These are phyloP conservation scores for Procambarus virginalis DNA, from an alignment of 1,140 invertebrate genomes.

Conservation along the genomic window DNA sequence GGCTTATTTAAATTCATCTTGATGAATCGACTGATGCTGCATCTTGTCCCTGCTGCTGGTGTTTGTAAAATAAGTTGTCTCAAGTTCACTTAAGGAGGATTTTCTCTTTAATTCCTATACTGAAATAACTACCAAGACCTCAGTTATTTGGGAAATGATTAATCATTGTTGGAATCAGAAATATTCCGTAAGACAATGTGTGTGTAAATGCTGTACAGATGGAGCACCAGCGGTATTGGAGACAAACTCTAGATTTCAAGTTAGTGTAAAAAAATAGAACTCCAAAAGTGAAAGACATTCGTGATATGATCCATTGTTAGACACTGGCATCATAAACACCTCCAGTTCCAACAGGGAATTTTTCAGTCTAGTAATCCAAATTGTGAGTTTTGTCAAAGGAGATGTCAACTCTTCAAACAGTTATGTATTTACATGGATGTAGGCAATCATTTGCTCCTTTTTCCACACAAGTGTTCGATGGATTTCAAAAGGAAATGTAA, in stretches of 20 bases:
- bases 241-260: slow-evolving; percentile 2
- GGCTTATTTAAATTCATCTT: too few relatives aligned
- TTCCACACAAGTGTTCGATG: too few relatives aligned
- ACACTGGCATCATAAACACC: not conserved
- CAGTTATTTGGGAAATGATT: too few relatives aligned
- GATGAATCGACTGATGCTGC: not conserved
- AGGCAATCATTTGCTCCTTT: not conserved
- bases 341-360: not conserved
- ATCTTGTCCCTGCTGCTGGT: not conserved
- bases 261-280: slow-evolving; percentile 28
- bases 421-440: not conserved
- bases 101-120: too few relatives aligned
- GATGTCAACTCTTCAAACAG: not conserved
- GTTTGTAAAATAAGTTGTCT: too few relatives aligned
- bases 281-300: not conserved
- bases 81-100: too few relatives aligned
- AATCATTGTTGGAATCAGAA: too few relatives aligned
- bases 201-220: not conserved
- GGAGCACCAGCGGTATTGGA: too few relatives aligned
- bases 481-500: too few relatives aligned
- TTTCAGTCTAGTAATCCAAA: not conserved
- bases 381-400: not conserved
- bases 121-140: too few relatives aligned
- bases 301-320: not conserved
- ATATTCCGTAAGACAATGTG: too few relatives aligned